Base-by-base conservation (phyloP, 2,797 vertebrate species). In the Acipenser oxyrinchus region DNA sequence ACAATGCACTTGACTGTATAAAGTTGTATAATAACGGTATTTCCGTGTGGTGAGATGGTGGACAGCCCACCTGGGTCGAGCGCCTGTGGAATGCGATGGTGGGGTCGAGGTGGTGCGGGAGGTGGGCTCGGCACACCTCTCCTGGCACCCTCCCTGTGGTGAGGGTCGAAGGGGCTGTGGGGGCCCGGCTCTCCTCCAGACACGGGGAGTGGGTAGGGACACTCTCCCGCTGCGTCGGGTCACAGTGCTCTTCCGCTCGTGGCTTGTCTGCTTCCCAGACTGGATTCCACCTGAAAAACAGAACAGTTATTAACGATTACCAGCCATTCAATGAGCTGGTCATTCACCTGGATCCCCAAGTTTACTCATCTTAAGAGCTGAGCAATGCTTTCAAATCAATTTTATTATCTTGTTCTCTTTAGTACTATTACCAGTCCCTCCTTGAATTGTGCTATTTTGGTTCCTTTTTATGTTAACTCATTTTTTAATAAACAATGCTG, bases 151-250 rank as follows among this genome's bases (percentile, higher is more conserved):
- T 91, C 83, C 64, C 95, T 86, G 66, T 95, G 94, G 79, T 98
- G 95, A 51, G 94, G 89, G 71, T 99, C 97, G 18, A 94, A 99
- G 23, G 96, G 93, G 76, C 93, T 96, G 76, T 96, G 94, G 87
- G 55, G 90, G 82, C 3, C 90, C 83, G 94, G 93, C 72, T 98
- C 96, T 6, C 89, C 87, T 0, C 92, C 91, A 0, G 91, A 90
- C 48, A 96, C 94, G 97, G 96, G 13, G 97, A 98, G 83, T 98
- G 98, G 13, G 95, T 88, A 2, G 95, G 82, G 70, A 97, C 80
- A 11, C 82, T 93, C 65, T 99, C 97, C 70, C 95, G 90, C 78
- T 95, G 96, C 3, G 94, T 96, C 0, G 95, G 94, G 95, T 97
- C 77, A 98, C 87, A 6, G 92, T 82, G 52, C 87, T 93, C 82